These are phyloP conservation scores for Mesochorus sp. DNA, from an alignment of 2,888 invertebrate species.

Conservation along the genomic window DNA sequence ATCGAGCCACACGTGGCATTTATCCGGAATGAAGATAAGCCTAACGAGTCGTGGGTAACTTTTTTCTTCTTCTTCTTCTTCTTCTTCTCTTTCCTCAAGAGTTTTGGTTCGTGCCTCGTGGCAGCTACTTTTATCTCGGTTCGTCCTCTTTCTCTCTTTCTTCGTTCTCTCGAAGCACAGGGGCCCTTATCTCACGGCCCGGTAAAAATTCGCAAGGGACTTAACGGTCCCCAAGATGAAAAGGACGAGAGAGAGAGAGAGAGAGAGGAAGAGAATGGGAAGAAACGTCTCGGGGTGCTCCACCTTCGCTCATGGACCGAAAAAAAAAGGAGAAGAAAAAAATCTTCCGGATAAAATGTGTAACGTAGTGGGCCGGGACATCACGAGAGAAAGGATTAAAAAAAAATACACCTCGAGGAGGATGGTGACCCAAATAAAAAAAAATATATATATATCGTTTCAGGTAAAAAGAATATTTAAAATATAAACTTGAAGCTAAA, in stretches of 20 bases:
- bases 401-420: background rate
- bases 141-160: background rate
- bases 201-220: conserved; percentile 47
- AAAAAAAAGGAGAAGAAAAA: background rate
- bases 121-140: conserved; percentile 11
- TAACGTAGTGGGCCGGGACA: conserved; percentile 1
- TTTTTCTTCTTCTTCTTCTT: background rate
- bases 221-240: conserved; percentile 45
- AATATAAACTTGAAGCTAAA: background rate
- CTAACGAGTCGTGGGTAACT: conserved; percentile 45
- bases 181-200: conserved; percentile 46
- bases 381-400: background rate
- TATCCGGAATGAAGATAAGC: conserved; percentile 58
- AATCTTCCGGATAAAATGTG: conserved; percentile 16
- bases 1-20: conserved; percentile 35
- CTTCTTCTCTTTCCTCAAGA: conserved; percentile 28
- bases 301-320: conserved; percentile 5
- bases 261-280: conserved; percentile 1
- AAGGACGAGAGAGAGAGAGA: background rate
- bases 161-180: background rate
- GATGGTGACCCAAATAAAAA: no score
- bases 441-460: background rate
- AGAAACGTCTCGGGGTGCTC: conserved; percentile 16
- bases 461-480: background rate
- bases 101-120: conserved; percentile 41